Base-by-base conservation (phyloP, 2,113 vertebrate genomes). In the Noturus placidus region DNA sequence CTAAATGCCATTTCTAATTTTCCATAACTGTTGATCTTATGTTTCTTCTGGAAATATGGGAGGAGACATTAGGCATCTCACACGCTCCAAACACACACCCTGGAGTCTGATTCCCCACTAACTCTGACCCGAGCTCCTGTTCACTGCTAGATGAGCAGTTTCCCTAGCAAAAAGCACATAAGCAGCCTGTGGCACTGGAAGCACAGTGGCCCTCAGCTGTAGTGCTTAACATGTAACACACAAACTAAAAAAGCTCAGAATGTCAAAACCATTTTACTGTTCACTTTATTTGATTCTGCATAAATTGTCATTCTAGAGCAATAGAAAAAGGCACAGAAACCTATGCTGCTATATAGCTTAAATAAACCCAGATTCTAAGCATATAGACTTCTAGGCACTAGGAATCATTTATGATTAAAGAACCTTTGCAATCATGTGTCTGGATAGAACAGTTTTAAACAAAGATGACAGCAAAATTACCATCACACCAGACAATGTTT, bases 1-100 rank as follows among this genome's bases (percentile, higher is more conserved):
- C 86, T 90, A 92, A 84, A 85, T 76, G 78, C 76, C 46, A 14
- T 35, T 14, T 86, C 15, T 52, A 72, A 33, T 72, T 83, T 89
- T 83, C 52, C 30, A 76, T 22, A 46, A 85, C 38, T 56, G 54
- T 30, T 80, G 69, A 56, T 70, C n/a, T 88, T 88, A 50, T 52
- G 67, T 52, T 88, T 63, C 42, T 88, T 85, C 65, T 85, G 65
- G 30, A 33, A 79, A 56, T 56, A 33, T 19, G 27, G n/a, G n/a
- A 79, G 38, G 74, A 30, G 50, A 83, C 70, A 83, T 25, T 57
- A 70, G 46, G 46, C 86, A 69, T 56, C 74, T 52, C 74, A 78
- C 17, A 33, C 52, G 72, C 56, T 77, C 38, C 38, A 78, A 59
- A 42, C 56, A 76, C 15, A 67, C 11, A 27, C 46, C 61, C 22